Percentiles rank a stretch among this genome's conserved stretches.
Conservation (phyloP, 1,140 invertebrate genomes). For the Brachionus koreanus region DNA sequence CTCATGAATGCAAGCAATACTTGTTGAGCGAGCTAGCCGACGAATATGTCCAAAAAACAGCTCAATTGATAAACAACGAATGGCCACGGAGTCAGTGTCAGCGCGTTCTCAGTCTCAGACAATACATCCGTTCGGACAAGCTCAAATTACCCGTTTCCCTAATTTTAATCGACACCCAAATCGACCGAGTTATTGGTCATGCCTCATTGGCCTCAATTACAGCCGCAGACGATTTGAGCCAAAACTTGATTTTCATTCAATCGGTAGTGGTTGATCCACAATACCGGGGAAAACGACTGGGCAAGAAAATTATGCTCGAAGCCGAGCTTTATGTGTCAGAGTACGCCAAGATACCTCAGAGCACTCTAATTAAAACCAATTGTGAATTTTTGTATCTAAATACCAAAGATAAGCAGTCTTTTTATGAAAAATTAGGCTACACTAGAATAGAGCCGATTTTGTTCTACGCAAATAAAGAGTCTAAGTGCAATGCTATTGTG, state of each 20-base stretch:
- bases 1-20: neutral
- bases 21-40: neutral
- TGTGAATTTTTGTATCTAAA: constrained; percentile 31
- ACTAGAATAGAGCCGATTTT: neutral
- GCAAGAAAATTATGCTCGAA: neutral
- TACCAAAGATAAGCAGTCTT: constrained; percentile 32
- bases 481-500: constrained; percentile 15
- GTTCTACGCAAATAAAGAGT: constrained; percentile 26
- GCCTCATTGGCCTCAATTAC: neutral
- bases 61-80: constrained; percentile 3
- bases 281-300: neutral
- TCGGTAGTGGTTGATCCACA: constrained; percentile 24
- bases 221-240: neutral
- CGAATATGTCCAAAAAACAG: constrained; percentile 19
- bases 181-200: constrained; percentile 24
- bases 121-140: neutral
- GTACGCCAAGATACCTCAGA: neutral
- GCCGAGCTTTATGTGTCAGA: constrained; percentile 7
- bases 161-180: neutral
- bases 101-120: neutral
- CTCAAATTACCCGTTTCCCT: neutral
- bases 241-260: constrained; percentile 25
- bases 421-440: constrained; percentile 30
- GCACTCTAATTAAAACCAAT: neutral
- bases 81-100: constrained; percentile 36